Conservation (phyloP, 2,888 invertebrate genomes). For the Pandemis corylana region DNA sequence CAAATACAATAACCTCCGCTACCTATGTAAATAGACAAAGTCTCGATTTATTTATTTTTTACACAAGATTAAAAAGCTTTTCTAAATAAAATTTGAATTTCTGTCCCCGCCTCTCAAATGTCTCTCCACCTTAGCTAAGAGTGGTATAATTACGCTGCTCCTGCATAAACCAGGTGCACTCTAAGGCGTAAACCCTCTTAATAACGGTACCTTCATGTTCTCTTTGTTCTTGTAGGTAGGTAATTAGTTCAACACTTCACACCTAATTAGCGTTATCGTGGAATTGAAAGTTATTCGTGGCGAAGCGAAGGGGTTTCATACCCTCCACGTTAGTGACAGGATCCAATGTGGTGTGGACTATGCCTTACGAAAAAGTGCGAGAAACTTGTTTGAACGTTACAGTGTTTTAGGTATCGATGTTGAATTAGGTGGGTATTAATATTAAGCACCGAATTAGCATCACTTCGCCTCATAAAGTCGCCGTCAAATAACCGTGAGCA, state of each 20-base stretch:
- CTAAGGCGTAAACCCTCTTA: slow-evolving; percentile 51
- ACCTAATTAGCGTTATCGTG: slow-evolving; percentile 65
- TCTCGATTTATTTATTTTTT: no score
- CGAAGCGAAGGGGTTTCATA: background rate
- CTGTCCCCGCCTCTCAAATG: slow-evolving; percentile 13
- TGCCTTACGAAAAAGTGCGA: background rate
- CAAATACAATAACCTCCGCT: no score
- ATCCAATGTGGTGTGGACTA: slow-evolving; percentile 45
- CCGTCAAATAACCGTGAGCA: no score
- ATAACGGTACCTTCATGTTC: slow-evolving; percentile 52
- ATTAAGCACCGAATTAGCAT: no score
- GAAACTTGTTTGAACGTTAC: no score
- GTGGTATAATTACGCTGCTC: slow-evolving; percentile 33
- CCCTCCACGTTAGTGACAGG: slow-evolving; percentile 49
- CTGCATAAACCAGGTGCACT: slow-evolving; percentile 52
- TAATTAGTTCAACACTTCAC: slow-evolving; percentile 66
- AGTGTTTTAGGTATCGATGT: no score
- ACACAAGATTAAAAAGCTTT: background rate
- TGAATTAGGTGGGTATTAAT: no score
- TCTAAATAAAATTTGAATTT: background rate
- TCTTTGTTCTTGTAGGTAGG: slow-evolving; percentile 57
- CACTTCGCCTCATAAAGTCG: no score
- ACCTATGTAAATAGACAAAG: no score
- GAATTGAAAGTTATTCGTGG: slow-evolving; percentile 59
- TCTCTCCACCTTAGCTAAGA: slow-evolving; percentile 21